Percentiles rank a stretch among this genome's conserved stretches.
Conservation (phyloP, 2,888 invertebrate genomes). For the Homarus gammarus region DNA sequence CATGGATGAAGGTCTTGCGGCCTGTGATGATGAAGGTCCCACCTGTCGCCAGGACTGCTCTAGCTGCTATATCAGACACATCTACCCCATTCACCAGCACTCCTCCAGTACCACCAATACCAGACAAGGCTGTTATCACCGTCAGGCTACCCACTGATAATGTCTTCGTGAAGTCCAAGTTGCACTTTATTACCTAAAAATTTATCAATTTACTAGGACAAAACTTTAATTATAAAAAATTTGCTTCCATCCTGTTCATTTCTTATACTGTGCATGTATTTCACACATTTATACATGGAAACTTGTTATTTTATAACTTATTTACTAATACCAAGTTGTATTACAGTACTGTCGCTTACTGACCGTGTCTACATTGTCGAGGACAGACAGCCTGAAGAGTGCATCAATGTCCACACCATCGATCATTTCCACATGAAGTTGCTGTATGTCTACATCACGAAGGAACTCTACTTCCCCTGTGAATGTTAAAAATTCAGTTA, state of each 20-base stretch:
- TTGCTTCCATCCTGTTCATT: too few relatives aligned
- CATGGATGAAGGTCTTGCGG: constrained; percentile 33
- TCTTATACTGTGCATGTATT: too few relatives aligned
- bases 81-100: constrained; percentile 30
- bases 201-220: too few relatives aligned
- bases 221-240: too few relatives aligned
- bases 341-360: not conserved
- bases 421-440: not conserved
- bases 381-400: not conserved
- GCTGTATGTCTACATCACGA: not conserved
- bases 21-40: constrained; percentile 1
- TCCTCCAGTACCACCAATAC: not conserved
- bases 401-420: constrained; percentile 26
- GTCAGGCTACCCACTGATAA: not conserved
- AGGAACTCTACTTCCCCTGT: constrained; percentile 38
- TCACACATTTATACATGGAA: too few relatives aligned
- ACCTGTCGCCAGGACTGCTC: constrained; percentile 18
- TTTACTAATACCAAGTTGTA: too few relatives aligned
- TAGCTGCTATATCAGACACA: not conserved
- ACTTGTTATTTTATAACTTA: too few relatives aligned
- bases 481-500: not conserved
- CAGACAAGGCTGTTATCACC: not conserved
- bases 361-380: constrained; percentile 28
- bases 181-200: constrained; percentile 27
- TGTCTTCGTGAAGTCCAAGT: constrained; percentile 21